Percentiles rank a stretch among this genome's conserved stretches.
Conservation (phyloP, 2,797 vertebrate genomes). For the Micropoecilia bifurca region DNA sequence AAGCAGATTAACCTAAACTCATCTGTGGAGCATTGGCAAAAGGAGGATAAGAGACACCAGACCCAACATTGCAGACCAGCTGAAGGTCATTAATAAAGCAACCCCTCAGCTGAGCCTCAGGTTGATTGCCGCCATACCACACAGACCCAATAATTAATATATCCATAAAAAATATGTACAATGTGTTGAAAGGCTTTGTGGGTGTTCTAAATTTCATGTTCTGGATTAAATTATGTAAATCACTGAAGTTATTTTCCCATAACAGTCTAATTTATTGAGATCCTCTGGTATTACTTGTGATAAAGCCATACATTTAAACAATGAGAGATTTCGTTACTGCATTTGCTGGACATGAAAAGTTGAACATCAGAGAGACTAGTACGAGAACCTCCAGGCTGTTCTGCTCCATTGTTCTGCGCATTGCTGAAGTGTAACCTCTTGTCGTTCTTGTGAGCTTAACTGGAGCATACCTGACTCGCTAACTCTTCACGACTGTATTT, state of each 20-base stretch:
- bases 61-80: background rate
- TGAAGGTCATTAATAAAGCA: background rate
- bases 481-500: slow-evolving; percentile 39
- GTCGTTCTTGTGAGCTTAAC: slow-evolving; percentile 31
- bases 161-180: background rate
- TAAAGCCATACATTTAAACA: background rate
- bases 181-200: background rate
- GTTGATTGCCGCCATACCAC: background rate
- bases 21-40: background rate
- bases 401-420: slow-evolving; percentile 27
- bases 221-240: background rate
- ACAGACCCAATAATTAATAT: background rate
- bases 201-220: background rate
- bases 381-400: slow-evolving; percentile 39
- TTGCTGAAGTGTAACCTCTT: slow-evolving; percentile 42
- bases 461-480: slow-evolving; percentile 32
- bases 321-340: slow-evolving; percentile 14
- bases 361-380: slow-evolving; percentile 36
- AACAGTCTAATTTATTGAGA: background rate
- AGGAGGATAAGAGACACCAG: background rate
- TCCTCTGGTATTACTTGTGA: background rate
- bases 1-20: background rate
- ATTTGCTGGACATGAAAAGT: slow-evolving; percentile 41
- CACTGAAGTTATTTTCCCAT: background rate
- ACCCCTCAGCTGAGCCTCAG: background rate